These are phyloP conservation scores for Bruchidius siliquastri DNA, from an alignment of 2,888 invertebrate genomes.

Conservation along the genomic window DNA sequence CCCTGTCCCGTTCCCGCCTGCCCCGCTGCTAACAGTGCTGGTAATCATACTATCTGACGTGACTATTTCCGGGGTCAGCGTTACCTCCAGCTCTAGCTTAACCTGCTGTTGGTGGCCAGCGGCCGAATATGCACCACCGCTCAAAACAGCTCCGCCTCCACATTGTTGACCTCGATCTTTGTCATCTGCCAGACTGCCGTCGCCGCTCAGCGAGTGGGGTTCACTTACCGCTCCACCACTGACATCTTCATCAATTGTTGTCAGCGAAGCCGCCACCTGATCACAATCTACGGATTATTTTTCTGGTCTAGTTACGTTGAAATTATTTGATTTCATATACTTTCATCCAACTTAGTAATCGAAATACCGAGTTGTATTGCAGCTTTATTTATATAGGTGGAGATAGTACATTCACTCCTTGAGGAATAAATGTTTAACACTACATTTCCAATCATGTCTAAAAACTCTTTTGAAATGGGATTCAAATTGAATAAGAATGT, in stretches of 20 bases:
- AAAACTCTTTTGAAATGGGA: no score
- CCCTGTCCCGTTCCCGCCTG: slow-evolving; percentile 26
- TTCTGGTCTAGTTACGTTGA: background rate
- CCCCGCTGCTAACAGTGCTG: slow-evolving; percentile 49
- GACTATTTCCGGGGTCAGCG: slow-evolving; percentile 59
- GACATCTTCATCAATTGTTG: slow-evolving; percentile 23
- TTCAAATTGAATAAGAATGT: no score
- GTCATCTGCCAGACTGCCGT: background rate
- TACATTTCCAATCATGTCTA: no score
- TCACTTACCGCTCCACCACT: slow-evolving; percentile 10
- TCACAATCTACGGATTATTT: slow-evolving; percentile 38
- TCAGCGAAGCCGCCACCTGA: slow-evolving; percentile 52
- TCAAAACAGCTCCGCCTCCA: slow-evolving; percentile 23
- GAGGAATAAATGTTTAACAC: no score
- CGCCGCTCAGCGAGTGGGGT: background rate
- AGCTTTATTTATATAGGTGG: no score
- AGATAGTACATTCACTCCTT: no score
- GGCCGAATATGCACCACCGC: slow-evolving; percentile 29
- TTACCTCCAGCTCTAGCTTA: slow-evolving; percentile 56
- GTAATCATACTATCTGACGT: slow-evolving; percentile 50
- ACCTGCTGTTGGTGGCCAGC: slow-evolving; percentile 35
- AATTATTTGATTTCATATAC: background rate
- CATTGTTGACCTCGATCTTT: slow-evolving; percentile 14
- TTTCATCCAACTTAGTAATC: no score
- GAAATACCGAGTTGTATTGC: no score